Evolutionary conservation across 2,113 vertebrate species (phyloP), one percentile per base, ranked within the genome.

Genomic region (Thinocorus orbignyianus): DNA sequence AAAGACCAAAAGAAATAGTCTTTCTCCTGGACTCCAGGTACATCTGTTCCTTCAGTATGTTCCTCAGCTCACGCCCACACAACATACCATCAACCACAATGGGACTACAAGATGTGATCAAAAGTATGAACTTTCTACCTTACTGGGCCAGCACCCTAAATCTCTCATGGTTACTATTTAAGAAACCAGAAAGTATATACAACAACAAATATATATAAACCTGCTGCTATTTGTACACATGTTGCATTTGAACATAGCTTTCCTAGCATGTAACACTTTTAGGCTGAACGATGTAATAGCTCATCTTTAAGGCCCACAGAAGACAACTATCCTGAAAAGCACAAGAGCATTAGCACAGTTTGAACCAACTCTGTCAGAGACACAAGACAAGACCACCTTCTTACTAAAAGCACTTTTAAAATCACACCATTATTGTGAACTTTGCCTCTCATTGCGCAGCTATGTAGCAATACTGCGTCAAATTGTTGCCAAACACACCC

Each of bases 391-490:
- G 31, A 49, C 16, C 66, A 58, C 35, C 23, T 44, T 61, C 37
- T 44, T 41, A 81, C 17, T 49, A 61, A 37, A 81, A 73, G 37
- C 16, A 28, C 58, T 73, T 94, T 61, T 48, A 57, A 87, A 95
- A 64, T 84, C 37, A 62, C 58, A 72, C 15, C 54, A 52, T 31
- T 31, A 48, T 52, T 66, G 33, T 92, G 92, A 96, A 86, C 94
- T 90, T 88, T 84, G 86, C 44, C 76, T 83, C 72, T 64, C 52
- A 79, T 31, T 81, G 57, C 64, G 71, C 0, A 74, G 76, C 17
- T 88, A 39, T 93, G 81, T 76, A 89, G 94, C 86, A 92, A 95
- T 71, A 79, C 77, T 31, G 48, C 33, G 78, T 41, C 24, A 82
- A 35, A 26, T 26, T 9, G 18, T 87, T 82, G 64, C 61, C 62